A percentile compares a stretch with the other conserved stretches of the same genome.
phyloP scores from a whole-genome alignment of 1,140 invertebrate species.

The Drosophila insularis region DNA sequence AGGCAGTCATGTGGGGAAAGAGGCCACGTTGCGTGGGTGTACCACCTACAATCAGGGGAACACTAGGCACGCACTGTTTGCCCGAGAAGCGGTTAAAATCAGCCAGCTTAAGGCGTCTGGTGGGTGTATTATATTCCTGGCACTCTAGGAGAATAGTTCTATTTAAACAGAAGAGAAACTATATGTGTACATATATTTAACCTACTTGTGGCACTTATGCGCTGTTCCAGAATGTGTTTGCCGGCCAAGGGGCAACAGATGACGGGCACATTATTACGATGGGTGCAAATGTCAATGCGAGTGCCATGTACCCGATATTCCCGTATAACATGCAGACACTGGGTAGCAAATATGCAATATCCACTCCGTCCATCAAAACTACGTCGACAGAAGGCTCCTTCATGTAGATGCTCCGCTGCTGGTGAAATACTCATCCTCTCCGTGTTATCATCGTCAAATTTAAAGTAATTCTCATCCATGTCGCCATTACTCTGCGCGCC shows the following conservation, averaged over 20 bases:
- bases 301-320: slow-evolving; percentile 75
- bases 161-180: not conserved
- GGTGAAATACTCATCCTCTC: not conserved
- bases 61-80: slow-evolving; percentile 73
- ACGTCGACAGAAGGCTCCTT: slow-evolving; percentile 74
- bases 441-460: slow-evolving; percentile 45
- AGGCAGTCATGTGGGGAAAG: slow-evolving; percentile 85
- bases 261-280: slow-evolving; percentile 70
- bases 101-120: slow-evolving; percentile 50
- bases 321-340: slow-evolving; percentile 73
- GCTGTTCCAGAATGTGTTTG: slow-evolving; percentile 65
- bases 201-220: slow-evolving; percentile 74
- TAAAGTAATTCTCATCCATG: slow-evolving; percentile 40
- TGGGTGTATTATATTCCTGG: slow-evolving; percentile 66
- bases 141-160: slow-evolving; percentile 56
- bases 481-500: not conserved
- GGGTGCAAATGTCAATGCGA: slow-evolving; percentile 72
- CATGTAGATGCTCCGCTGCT: slow-evolving; percentile 19
- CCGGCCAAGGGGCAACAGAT: slow-evolving; percentile 77
- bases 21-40: slow-evolving; percentile 82
- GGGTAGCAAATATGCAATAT: slow-evolving; percentile 76
- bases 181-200: not conserved
- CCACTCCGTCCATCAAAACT: slow-evolving; percentile 75
- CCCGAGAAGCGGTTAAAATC: slow-evolving; percentile 61
- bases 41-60: slow-evolving; percentile 84